Percentiles rank a stretch among this genome's conserved stretches.
These are phyloP conservation scores for Acleris sparsana DNA, from an alignment of 2,888 invertebrate genomes.

Conservation along the genomic window DNA sequence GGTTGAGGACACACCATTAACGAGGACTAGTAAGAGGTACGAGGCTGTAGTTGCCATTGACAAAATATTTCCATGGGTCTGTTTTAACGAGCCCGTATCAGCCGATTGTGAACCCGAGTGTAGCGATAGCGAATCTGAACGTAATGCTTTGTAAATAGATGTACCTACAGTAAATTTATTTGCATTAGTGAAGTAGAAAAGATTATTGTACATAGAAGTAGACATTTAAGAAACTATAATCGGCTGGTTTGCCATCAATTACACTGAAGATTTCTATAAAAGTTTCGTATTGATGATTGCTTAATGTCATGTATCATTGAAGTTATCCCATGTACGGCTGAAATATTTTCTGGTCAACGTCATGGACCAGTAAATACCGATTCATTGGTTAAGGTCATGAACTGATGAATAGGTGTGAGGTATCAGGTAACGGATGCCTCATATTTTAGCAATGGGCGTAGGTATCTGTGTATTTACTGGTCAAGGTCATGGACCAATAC, in stretches of 20 bases:
- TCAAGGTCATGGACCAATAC: background rate
- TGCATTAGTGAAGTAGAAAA: too few relatives aligned
- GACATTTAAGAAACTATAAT: too few relatives aligned
- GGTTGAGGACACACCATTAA: constrained; percentile 44
- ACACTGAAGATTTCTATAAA: too few relatives aligned
- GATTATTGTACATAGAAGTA: too few relatives aligned
- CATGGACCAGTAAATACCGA: background rate
- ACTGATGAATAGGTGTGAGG: background rate
- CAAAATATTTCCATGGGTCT: constrained; percentile 45
- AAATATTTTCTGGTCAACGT: background rate
- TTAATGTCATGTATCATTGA: background rate
- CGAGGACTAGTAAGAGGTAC: constrained; percentile 38
- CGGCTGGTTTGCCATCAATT: too few relatives aligned
- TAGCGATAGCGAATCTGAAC: background rate
- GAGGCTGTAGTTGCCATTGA: constrained; percentile 42
- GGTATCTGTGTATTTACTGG: background rate
- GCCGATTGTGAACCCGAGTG: background rate
- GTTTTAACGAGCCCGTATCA: constrained; percentile 23
- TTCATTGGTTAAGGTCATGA: background rate
- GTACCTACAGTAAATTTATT: background rate
- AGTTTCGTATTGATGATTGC: background rate
- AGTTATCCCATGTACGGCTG: background rate
- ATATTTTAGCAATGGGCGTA: background rate
- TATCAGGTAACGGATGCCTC: background rate
- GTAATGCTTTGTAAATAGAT: background rate